These are phyloP conservation scores for Diploscapter pachys DNA, from an alignment of 1,140 invertebrate genomes.

Conservation along the genomic window DNA sequence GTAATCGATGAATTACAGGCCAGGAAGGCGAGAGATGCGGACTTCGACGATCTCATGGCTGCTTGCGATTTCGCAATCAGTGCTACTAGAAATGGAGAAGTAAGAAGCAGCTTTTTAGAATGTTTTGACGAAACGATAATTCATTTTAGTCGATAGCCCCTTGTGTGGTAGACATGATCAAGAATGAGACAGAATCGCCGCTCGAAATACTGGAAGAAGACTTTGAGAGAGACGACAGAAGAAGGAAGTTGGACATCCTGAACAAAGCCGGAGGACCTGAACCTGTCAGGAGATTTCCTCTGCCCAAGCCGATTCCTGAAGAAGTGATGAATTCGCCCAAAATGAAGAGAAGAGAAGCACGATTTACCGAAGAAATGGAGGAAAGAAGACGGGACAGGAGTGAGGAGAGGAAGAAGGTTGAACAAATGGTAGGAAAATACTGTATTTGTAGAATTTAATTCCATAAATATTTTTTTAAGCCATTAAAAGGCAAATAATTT, in stretches of 20 bases:
- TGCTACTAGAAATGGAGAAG: slow-evolving; percentile 20
- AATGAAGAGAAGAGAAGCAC: too few relatives aligned
- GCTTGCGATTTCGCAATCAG: slow-evolving; percentile 27
- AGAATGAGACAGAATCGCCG: slow-evolving; percentile 8
- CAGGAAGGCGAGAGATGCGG: slow-evolving; percentile 27
- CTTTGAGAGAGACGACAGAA: slow-evolving; percentile 1
- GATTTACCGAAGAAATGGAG: too few relatives aligned
- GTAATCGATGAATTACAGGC: slow-evolving; percentile 8
- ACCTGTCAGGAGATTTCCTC: neutral
- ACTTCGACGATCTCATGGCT: slow-evolving; percentile 32
- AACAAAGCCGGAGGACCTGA: neutral
- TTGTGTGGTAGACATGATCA: slow-evolving; percentile 8
- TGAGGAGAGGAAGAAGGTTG: too few relatives aligned
- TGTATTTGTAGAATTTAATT: too few relatives aligned
- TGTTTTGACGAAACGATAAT: slow-evolving; percentile 12
- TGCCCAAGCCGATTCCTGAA: too few relatives aligned
- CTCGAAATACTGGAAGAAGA: slow-evolving; percentile 8
- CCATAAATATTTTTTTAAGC: too few relatives aligned
- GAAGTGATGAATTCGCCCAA: too few relatives aligned
- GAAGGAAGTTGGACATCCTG: slow-evolving; percentile 5
- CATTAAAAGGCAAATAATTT: too few relatives aligned
- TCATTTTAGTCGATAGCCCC: neutral
- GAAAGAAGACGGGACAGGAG: too few relatives aligned
- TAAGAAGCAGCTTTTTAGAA: neutral
- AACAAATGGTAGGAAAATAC: too few relatives aligned